Base-by-base conservation (phyloP, 2,888 invertebrate genomes). In the Zhuqinia jingwanae region DNA sequence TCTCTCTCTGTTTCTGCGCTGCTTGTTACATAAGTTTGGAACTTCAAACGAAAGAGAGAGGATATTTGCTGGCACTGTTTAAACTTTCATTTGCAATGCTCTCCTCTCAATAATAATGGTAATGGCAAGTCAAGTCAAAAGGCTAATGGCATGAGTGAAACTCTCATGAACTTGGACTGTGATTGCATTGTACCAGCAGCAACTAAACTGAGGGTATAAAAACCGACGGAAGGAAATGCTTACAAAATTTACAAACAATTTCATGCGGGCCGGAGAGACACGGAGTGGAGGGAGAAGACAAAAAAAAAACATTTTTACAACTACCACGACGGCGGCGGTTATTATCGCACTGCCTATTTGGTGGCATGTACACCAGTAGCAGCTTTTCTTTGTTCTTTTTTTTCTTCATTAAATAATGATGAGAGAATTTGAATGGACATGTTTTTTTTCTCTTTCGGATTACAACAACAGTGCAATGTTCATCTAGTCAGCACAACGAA, bases 321-420 rank as follows among this genome's bases (percentile, higher is more conserved):
- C 60, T 15, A 25, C 22, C 25, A 60, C 13, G 11, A 11, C 42
- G 1, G 2, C 45, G 13, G 17, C 15, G 68, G 42, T 68, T 68
- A 20, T 45, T 73, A 50, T 27, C 47, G 50, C 47, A 8, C 8
- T 36, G 36, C 36, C 8, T 36, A n/a, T 36, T 6, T 36, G 8
- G 8, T 36, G 36, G 5, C 8, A 6, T 36, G 8, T 8, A 25
- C 25, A 50, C 47, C 47, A 50, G 70, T 17, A 47, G 25, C n/a
- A 47, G 47, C n/a, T 25, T n/a, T n/a, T n/a, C n/a, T n/a, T n/a
- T n/a, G n/a, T n/a, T 70, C 22, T 45, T 45, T 70, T 70, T 70
- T 73, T 73, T 15, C 70, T 73, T 73, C 47, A 50, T 73, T 73
- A 50, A 50, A 73, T 73, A 73, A 73, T 73, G 47, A 73, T 73